A percentile compares a stretch with the other conserved stretches of the same genome.
These are phyloP conservation scores for Paratilapia polleni DNA, from an alignment of 2,113 vertebrate species.

Conservation along the genomic window DNA sequence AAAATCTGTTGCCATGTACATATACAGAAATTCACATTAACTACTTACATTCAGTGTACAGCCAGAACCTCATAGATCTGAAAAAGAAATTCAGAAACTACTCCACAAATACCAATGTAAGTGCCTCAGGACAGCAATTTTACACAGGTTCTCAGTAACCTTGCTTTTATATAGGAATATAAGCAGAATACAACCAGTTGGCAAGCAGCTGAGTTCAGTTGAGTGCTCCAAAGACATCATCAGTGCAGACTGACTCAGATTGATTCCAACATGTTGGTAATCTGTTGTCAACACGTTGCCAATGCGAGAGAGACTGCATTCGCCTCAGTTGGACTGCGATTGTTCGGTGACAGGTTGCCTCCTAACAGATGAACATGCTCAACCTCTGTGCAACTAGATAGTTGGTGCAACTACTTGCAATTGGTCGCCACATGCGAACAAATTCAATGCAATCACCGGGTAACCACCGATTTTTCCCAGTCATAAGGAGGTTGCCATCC, in stretches of 20 bases:
- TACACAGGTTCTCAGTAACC: no score
- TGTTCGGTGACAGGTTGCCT: neutral
- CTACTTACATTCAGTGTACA: neutral
- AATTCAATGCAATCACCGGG: neutral
- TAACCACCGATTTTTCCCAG: neutral
- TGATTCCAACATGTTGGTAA: no score
- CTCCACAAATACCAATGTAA: neutral
- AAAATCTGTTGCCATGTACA: neutral
- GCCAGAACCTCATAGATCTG: neutral
- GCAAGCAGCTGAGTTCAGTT: no score
- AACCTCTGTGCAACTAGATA: neutral
- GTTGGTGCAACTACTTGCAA: neutral
- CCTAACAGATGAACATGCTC: no score
- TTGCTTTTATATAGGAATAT: no score
- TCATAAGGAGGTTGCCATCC: neutral
- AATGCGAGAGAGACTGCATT: no score
- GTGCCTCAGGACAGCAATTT: no score
- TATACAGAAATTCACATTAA: neutral
- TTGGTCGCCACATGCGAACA: neutral
- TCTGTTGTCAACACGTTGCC: no score
- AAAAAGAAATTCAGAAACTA: neutral
- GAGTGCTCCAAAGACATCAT: no score
- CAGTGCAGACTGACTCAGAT: neutral
- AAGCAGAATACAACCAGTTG: no score
- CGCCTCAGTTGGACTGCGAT: no score